phyloP scores from a whole-genome alignment of 1,140 invertebrate genomes.

The Dendrolimus punctatus region DNA sequence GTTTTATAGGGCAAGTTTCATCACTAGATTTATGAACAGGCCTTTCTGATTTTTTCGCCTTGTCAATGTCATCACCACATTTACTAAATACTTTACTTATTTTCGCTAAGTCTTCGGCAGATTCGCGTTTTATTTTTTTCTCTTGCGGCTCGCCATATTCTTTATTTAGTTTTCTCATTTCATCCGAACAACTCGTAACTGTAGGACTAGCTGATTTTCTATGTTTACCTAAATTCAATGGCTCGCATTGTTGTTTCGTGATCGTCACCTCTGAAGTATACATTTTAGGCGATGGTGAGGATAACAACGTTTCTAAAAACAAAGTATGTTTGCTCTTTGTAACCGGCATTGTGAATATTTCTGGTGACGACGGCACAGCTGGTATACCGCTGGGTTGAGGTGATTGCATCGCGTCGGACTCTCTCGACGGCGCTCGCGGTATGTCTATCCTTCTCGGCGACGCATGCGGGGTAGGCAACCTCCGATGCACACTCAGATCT shows the following conservation, averaged over 20 bases:
- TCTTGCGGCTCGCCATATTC: constrained; percentile 72
- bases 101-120: constrained; percentile 50
- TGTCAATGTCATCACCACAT: constrained; percentile 37
- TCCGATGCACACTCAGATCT: constrained; percentile 72
- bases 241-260: constrained; percentile 76
- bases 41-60: constrained; percentile 38
- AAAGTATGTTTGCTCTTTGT: constrained; percentile 70
- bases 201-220: constrained; percentile 75
- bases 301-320: constrained; percentile 73
- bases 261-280: constrained; percentile 72
- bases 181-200: constrained; percentile 74
- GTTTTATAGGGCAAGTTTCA: constrained; percentile 77
- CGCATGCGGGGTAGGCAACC: constrained; percentile 55
- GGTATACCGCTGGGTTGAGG: constrained; percentile 78
- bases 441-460: constrained; percentile 57
- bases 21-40: constrained; percentile 52
- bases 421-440: constrained; percentile 72
- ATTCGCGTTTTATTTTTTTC: constrained; percentile 72
- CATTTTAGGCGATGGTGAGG: constrained; percentile 70
- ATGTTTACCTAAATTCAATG: constrained; percentile 77
- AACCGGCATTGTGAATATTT: constrained; percentile 68
- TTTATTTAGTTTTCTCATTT: constrained; percentile 66
- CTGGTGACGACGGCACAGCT: constrained; percentile 74
- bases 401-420: constrained; percentile 76
- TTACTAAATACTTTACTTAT: constrained; percentile 60